Evolutionary conservation across 2,888 invertebrate genomes (phyloP).

Genomic region (Meteorus colon): DNA sequence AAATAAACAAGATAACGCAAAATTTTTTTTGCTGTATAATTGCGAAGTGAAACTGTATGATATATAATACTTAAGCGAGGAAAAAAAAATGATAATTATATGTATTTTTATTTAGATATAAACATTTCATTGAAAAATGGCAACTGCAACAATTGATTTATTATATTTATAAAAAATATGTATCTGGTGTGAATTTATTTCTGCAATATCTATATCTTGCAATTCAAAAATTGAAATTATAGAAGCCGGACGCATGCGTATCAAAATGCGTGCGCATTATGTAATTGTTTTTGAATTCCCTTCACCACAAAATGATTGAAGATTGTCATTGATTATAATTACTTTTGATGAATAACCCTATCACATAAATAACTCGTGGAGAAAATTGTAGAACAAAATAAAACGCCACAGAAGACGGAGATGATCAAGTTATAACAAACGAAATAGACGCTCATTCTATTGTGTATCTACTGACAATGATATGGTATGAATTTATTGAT

Average conservation of each 20-base stretch:
- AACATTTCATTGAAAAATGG: neutral
- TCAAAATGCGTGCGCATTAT: no score
- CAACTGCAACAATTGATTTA: neutral
- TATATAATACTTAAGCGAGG: neutral
- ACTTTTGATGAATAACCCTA: no score
- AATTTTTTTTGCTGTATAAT: neutral
- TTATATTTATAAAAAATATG: neutral
- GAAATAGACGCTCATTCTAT: neutral
- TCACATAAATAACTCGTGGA: no score
- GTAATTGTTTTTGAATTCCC: no score
- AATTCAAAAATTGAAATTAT: no score
- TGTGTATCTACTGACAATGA: neutral
- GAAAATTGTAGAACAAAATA: no score
- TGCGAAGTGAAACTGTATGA: neutral
- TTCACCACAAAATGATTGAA: no score
- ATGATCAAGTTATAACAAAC: neutral
- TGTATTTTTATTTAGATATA: neutral
- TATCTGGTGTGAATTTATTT: neutral
- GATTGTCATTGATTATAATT: no score
- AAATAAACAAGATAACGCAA: neutral
- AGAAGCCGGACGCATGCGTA: no score
- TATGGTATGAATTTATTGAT: slow-evolving; percentile 47
- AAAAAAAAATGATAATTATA: neutral
- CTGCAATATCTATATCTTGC: no score
- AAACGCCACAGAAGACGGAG: no score